Evolutionary conservation across 2,888 invertebrate species (phyloP).

Genomic region (Lithophane leautieri): DNA sequence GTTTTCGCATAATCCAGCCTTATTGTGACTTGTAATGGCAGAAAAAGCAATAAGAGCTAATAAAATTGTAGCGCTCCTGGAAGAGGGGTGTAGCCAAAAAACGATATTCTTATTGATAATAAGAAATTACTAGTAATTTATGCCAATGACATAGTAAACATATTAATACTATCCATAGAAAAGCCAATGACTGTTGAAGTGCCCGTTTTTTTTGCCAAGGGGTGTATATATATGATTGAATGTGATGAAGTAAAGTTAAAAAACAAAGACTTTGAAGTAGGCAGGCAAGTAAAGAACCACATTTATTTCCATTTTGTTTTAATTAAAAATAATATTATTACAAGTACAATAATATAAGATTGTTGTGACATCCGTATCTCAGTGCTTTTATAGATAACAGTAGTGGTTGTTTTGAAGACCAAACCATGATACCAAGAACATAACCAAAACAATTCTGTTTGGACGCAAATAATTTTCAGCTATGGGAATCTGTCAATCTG

Average conservation of each 20-base stretch:
- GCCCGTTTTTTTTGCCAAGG: no score
- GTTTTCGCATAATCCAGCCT: no score
- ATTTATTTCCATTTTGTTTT: background rate
- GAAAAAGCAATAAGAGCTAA: no score
- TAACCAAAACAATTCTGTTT: background rate
- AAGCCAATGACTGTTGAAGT: no score
- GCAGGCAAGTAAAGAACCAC: background rate
- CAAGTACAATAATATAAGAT: constrained; percentile 2
- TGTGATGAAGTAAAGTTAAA: background rate
- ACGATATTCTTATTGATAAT: no score
- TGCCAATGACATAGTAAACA: no score
- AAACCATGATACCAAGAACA: constrained; percentile 1
- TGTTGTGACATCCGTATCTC: background rate
- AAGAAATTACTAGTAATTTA: no score
- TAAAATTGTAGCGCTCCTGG: no score
- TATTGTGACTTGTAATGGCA: no score
- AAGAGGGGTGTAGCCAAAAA: no score
- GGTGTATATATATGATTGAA: no score
- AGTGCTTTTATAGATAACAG: constrained; percentile 22
- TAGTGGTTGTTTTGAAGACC: background rate
- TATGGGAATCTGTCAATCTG: background rate
- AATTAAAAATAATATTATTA: background rate
- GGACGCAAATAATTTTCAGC: background rate
- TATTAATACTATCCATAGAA: no score
- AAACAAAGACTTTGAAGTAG: background rate